Conservation (phyloP, 2,797 vertebrate genomes). For the Trichosurus vulpecula region DNA sequence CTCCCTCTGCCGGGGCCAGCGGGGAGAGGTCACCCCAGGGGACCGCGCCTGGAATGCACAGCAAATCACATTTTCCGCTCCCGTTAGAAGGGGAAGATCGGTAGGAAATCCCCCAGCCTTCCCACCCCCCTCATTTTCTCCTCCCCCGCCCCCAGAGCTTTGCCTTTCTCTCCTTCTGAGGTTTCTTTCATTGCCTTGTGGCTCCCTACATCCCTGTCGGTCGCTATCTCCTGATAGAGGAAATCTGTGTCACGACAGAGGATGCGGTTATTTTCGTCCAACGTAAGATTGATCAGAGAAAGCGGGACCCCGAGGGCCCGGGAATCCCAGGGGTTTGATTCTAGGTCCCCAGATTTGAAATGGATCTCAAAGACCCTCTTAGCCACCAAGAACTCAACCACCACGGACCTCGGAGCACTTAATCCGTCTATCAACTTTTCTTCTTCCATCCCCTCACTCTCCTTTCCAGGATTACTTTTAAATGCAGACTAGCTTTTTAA, state of each 20-base stretch:
- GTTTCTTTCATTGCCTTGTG: conserved; percentile 7
- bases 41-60: conserved; percentile 86
- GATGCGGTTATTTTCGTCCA: not conserved
- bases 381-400: conserved; percentile 27
- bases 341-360: conserved; percentile 52
- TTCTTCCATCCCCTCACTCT: not conserved
- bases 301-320: not conserved
- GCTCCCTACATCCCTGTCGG: not conserved
- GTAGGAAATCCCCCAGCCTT: conserved; percentile 74
- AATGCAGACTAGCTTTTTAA: conserved; percentile 7
- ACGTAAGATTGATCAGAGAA: not conserved
- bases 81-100: conserved; percentile 78
- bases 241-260: not conserved
- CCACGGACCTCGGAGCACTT: conserved; percentile 27
- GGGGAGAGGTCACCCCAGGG: conserved; percentile 86
- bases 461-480: not conserved
- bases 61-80: conserved; percentile 86
- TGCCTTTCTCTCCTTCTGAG: not conserved
- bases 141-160: conserved; percentile 38
- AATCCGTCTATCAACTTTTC: conserved; percentile 24
- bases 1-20: conserved; percentile 70
- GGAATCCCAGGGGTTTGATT: not conserved
- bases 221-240: rapidly evolving
- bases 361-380: conserved; percentile 45
- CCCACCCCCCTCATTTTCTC: conserved; percentile 33